Conservation (phyloP, 1,140 invertebrate species). For the Sinonovacula constricta region DNA sequence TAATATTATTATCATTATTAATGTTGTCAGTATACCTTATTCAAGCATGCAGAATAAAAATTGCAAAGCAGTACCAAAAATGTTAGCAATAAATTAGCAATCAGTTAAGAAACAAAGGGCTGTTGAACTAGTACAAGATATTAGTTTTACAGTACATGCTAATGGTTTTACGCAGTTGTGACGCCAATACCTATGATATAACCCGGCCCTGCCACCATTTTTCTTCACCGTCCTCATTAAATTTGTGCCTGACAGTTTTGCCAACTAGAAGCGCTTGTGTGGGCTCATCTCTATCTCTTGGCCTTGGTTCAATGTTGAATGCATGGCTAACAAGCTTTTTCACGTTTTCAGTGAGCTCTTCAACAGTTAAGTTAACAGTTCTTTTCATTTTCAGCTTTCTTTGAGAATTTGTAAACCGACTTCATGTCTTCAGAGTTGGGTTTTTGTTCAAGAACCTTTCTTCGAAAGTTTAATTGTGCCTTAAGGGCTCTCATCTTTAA, state of each 20-base stretch:
- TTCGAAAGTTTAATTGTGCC: constrained; percentile 53
- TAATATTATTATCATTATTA: too few relatives aligned
- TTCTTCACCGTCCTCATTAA: neutral
- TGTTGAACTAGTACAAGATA: too few relatives aligned
- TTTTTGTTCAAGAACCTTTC: constrained; percentile 42
- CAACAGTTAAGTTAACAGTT: constrained; percentile 1
- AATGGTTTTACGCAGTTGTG: too few relatives aligned
- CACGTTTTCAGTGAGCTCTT: neutral
- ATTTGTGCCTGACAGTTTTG: neutral
- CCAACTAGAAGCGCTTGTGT: constrained; percentile 2
- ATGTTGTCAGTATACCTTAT: too few relatives aligned
- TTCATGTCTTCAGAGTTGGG: neutral
- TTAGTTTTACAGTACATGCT: too few relatives aligned
- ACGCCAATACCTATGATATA: constrained; percentile 38
- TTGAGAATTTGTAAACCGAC: constrained; percentile 13
- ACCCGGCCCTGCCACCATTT: constrained; percentile 34
- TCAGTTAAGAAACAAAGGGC: too few relatives aligned
- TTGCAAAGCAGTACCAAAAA: too few relatives aligned
- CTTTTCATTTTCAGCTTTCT: constrained; percentile 9
- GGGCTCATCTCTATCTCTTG: neutral
- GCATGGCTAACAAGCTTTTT: constrained; percentile 22
- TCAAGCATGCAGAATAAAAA: too few relatives aligned
- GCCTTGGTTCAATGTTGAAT: neutral
- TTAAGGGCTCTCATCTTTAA: constrained; percentile 45
- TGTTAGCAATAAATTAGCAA: too few relatives aligned